These are phyloP conservation scores for Aphodius sticticus DNA, from an alignment of 2,888 invertebrate genomes.

Conservation along the genomic window DNA sequence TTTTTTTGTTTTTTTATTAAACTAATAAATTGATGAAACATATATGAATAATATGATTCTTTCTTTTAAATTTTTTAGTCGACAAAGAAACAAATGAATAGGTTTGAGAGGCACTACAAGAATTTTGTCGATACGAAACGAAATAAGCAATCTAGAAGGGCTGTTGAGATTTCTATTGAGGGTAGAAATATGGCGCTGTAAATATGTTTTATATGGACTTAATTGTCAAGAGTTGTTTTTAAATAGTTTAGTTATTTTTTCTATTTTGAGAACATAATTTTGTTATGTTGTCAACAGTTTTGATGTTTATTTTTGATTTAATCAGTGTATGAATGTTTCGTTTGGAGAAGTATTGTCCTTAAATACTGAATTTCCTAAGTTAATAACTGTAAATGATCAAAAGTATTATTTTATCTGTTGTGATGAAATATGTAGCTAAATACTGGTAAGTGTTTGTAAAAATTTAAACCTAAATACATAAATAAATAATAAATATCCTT, in stretches of 20 bases:
- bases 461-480: background rate
- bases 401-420: background rate
- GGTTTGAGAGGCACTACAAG: constrained; percentile 93
- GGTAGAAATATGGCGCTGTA: constrained; percentile 95
- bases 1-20: constrained; percentile 37
- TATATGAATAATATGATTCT: background rate
- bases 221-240: constrained; percentile 17
- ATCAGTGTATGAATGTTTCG: background rate
- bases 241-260: constrained; percentile 10
- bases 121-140: constrained; percentile 88
- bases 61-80: constrained; percentile 60
- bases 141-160: constrained; percentile 79
- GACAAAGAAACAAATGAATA: constrained; percentile 83
- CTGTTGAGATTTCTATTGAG: constrained; percentile 95
- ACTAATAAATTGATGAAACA: background rate
- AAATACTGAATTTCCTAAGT: no score
- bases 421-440: background rate
- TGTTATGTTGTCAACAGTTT: background rate
- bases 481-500: background rate
- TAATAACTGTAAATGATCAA: background rate
- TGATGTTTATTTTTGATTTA: background rate
- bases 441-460: background rate
- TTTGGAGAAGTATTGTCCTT: no score
- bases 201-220: constrained; percentile 42
- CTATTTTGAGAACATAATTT: background rate